Base-by-base conservation (phyloP, 2,888 invertebrate species). In the Nycteola revayana region DNA sequence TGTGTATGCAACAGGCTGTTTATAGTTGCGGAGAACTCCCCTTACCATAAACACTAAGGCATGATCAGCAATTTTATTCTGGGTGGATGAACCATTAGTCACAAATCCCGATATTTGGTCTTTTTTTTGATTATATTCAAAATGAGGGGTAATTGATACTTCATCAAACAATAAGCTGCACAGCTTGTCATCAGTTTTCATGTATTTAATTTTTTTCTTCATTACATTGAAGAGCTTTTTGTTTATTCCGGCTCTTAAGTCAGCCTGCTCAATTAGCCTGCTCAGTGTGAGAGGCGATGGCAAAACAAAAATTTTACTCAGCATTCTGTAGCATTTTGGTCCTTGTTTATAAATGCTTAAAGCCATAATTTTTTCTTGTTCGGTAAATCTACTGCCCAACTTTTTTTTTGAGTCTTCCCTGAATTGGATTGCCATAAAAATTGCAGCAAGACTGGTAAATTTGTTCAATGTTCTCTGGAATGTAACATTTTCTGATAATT, bases 201-300 rank as follows among this genome's bases (percentile, higher is more conserved):
- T 18, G 7, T 23, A 10, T 4, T 10, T 1, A 1, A 23, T 23
- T 10, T 9, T 30, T 27, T 30, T 30, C 10, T 27, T 14, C n/a
- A 23, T 22, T 7, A 22, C 7, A 7, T 27, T 3, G 23, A 36
- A 31, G 0, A 36, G 5, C 3, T 23, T 26, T 17, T 36, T 10
- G 18, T 36, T 36, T 1, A 36, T 26, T 1, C 30, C 34, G 0
- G 25, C 8, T 5, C 8, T 20, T 21, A 34, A 21, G 9, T 18
- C 30, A 1, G 43, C 48, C n/a, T 21, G 27, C 1, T 23, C 21
- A 1, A 52, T 31, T 9, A 53, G 7, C 24, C 41, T 39, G 6
- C 18, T 14, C 5, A 56, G 17, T 0, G 48, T 56, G 8, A 36
- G 28, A 1, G 50, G 35, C n/a, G 48, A 34, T 11, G 51, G 49